A percentile compares a stretch with the other conserved stretches of the same genome.
These are phyloP conservation scores for Anoplopoma fimbria DNA, from an alignment of 2,113 vertebrate species.

Conservation along the genomic window DNA sequence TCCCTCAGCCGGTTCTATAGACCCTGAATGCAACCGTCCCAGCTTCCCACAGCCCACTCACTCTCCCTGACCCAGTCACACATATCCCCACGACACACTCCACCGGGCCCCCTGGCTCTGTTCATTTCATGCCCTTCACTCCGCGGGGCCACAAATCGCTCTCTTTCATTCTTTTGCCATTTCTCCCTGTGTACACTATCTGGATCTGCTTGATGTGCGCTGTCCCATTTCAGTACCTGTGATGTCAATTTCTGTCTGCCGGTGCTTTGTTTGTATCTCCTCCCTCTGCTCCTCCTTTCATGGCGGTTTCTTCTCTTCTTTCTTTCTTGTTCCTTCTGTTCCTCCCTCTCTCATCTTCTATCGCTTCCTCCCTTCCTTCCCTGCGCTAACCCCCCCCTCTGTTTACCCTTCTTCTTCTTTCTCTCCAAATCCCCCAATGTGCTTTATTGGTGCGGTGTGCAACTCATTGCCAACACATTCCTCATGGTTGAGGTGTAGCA, in stretches of 20 bases:
- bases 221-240: conserved; percentile 58
- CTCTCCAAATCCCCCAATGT: conserved; percentile 65
- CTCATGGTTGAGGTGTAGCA: conserved; percentile 71
- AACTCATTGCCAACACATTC: conserved; percentile 70
- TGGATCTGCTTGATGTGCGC: conserved; percentile 58
- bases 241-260: conserved; percentile 63
- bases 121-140: conserved; percentile 80
- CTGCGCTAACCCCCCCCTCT: conserved; percentile 24
- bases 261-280: conserved; percentile 56
- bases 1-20: conserved; percentile 53
- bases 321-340: conserved; percentile 29
- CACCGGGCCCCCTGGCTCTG: conserved; percentile 53
- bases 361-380: conserved; percentile 13
- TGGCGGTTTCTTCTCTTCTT: conserved; percentile 24
- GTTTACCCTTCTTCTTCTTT: conserved; percentile 45
- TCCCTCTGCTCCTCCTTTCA: conserved; percentile 50
- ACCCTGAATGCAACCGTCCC: conserved; percentile 43
- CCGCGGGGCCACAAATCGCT: conserved; percentile 67
- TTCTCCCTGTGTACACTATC: conserved; percentile 57
- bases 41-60: conserved; percentile 51
- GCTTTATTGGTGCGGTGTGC: conserved; percentile 62
- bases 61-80: conserved; percentile 55
- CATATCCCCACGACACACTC: conserved; percentile 69
- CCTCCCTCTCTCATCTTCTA: conserved; percentile 35
- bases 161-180: conserved; percentile 63